Evolutionary conservation across 2,797 vertebrate genomes (phyloP).

Genomic region (Tokudaia muenninki): DNA sequence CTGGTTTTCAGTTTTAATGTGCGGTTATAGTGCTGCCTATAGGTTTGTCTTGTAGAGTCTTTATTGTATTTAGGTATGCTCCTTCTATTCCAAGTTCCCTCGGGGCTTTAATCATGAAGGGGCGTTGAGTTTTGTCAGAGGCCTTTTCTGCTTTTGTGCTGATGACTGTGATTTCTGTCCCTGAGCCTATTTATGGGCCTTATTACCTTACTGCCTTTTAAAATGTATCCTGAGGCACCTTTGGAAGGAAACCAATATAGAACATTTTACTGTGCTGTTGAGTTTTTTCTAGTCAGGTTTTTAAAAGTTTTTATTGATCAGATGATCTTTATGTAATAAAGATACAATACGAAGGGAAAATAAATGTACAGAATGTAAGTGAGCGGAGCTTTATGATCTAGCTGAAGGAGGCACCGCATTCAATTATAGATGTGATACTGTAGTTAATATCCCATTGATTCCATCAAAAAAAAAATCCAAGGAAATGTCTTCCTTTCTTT

Average conservation of each 20-base stretch:
- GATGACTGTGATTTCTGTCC: not conserved
- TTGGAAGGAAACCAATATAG: not conserved
- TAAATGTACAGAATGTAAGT: not conserved
- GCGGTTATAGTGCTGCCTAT: not conserved
- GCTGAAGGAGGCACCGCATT: constrained; percentile 4
- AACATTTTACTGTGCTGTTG: not conserved
- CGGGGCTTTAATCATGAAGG: not conserved
- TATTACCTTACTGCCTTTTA: not conserved
- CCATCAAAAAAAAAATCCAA: not conserved
- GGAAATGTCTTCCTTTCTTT: not conserved
- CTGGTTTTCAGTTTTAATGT: not conserved
- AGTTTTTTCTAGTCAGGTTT: not conserved
- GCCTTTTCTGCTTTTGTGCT: not conserved
- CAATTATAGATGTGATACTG: not conserved
- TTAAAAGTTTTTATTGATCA: not conserved
- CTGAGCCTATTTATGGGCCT: not conserved
- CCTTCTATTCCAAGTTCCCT: not conserved
- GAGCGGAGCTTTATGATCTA: not conserved
- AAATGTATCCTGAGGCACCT: not conserved
- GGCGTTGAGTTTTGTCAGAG: not conserved
- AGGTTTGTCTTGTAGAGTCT: not conserved
- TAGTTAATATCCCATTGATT: constrained; percentile 44
- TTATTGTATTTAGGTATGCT: not conserved
- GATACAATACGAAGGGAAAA: not conserved
- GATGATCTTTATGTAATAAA: constrained; percentile 30